Conservation (phyloP, 2,888 invertebrate species). For the Leptodirus hochenwartii region DNA sequence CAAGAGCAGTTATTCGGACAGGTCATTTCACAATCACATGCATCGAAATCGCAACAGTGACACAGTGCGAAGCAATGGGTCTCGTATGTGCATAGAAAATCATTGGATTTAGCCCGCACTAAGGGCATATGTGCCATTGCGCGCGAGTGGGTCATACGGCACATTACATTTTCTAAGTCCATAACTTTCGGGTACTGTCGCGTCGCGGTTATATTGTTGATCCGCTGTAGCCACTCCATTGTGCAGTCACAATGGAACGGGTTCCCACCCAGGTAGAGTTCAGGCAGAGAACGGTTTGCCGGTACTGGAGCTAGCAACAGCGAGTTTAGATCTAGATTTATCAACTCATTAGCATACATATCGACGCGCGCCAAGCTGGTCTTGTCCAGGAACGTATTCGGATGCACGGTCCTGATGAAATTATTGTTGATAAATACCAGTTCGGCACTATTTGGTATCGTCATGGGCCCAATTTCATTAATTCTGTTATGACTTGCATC, state of each 20-base stretch:
- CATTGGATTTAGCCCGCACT: constrained; percentile 56
- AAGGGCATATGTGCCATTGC: constrained; percentile 65
- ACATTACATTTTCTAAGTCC: constrained; percentile 77
- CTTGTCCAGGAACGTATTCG: constrained; percentile 77
- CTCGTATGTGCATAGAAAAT: constrained; percentile 84
- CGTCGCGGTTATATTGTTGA: constrained; percentile 69
- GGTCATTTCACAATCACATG: constrained; percentile 93
- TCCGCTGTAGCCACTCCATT: constrained; percentile 86
- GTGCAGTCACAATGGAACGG: constrained; percentile 90
- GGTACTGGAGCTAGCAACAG: constrained; percentile 59
- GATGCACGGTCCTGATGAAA: constrained; percentile 59
- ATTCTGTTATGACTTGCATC: constrained; percentile 84
- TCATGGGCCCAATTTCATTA: constrained; percentile 61
- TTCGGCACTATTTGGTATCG: constrained; percentile 78
- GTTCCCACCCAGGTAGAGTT: constrained; percentile 83
- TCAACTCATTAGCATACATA: constrained; percentile 75
- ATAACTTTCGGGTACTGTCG: constrained; percentile 75
- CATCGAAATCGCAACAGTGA: constrained; percentile 91
- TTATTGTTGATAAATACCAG: constrained; percentile 79
- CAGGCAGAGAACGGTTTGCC: constrained; percentile 55
- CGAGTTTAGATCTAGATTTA: constrained; percentile 65
- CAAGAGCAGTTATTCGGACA: constrained; percentile 89
- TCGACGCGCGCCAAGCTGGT: constrained; percentile 71
- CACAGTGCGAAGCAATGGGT: constrained; percentile 88
- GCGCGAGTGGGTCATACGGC: constrained; percentile 68